Evolutionary conservation across 1,140 invertebrate species (phyloP).

Genomic region (Nasonia giraulti): DNA sequence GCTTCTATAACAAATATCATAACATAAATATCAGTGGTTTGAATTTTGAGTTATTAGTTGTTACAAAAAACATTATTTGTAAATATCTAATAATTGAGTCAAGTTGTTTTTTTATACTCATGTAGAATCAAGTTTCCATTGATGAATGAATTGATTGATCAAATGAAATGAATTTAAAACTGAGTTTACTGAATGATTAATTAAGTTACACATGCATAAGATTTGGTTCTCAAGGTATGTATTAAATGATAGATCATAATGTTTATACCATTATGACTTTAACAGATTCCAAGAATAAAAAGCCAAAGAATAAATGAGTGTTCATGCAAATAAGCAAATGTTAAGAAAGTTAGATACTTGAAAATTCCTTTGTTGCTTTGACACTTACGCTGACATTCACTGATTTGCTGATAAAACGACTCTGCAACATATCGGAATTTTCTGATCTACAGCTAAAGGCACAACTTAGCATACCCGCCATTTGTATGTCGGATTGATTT

Average conservation of each 20-base stretch:
- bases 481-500: slow-evolving; percentile 90
- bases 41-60: slow-evolving; percentile 32
- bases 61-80: slow-evolving; percentile 40
- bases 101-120: not conserved
- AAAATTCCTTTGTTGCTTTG: not conserved
- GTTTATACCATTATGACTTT: not conserved
- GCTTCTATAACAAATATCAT: slow-evolving; percentile 77
- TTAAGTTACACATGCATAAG: slow-evolving; percentile 35
- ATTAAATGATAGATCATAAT: not conserved
- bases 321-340: slow-evolving; percentile 14
- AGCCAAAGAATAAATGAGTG: not conserved
- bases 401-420: slow-evolving; percentile 70
- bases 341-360: not conserved
- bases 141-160: not conserved
- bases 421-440: slow-evolving; percentile 62
- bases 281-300: slow-evolving; percentile 12
- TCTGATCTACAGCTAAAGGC: slow-evolving; percentile 81
- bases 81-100: not conserved
- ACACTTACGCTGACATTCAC: slow-evolving; percentile 75
- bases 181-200: not conserved
- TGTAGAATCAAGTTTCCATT: not conserved
- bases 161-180: not conserved
- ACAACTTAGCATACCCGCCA: slow-evolving; percentile 93
- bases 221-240: slow-evolving; percentile 49
- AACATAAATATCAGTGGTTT: slow-evolving; percentile 29